phyloP scores from a whole-genome alignment of 2,797 vertebrate genomes.

The Pseudomugil tenellus region DNA sequence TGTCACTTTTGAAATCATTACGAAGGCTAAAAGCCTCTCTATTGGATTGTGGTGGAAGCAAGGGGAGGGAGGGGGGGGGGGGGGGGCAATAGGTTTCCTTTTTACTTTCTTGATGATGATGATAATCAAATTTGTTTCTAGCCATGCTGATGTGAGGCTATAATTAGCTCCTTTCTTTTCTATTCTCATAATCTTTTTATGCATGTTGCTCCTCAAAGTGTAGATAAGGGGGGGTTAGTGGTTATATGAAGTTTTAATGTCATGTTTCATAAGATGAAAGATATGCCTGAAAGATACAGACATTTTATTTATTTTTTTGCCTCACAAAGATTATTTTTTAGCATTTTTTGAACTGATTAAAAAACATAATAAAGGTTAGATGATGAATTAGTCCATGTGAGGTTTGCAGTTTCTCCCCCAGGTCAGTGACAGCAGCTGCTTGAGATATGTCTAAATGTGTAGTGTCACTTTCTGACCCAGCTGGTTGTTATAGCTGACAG shows the following conservation, averaged over 20 bases:
- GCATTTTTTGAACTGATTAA: slow-evolving; percentile 1
- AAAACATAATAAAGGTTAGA: not conserved
- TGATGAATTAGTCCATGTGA: slow-evolving; percentile 29
- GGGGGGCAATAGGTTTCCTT: slow-evolving; percentile 76
- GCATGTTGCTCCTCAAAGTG: slow-evolving; percentile 60
- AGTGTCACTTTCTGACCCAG: slow-evolving; percentile 67
- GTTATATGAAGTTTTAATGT: slow-evolving; percentile 42
- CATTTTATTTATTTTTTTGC: slow-evolving; percentile 6
- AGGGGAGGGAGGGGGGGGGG: slow-evolving; percentile 62
- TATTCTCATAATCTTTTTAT: slow-evolving; percentile 46
- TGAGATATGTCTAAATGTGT: slow-evolving; percentile 62
- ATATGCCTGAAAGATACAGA: slow-evolving; percentile 17
- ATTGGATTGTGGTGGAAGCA: slow-evolving; percentile 84
- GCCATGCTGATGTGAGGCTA: slow-evolving; percentile 76
- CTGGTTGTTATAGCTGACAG: slow-evolving; percentile 72
- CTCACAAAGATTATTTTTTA: slow-evolving; percentile 23
- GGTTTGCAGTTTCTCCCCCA: slow-evolving; percentile 25
- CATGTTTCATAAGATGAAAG: slow-evolving; percentile 19
- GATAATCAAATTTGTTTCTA: slow-evolving; percentile 83
- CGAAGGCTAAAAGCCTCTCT: slow-evolving; percentile 92
- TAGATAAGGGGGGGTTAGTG: slow-evolving; percentile 30
- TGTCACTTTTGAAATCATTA: slow-evolving; percentile 96
- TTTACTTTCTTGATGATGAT: slow-evolving; percentile 77
- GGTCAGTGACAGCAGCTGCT: slow-evolving; percentile 61
- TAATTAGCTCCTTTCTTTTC: slow-evolving; percentile 72